These are phyloP conservation scores for Promerops cafer DNA, from an alignment of 2,113 vertebrate species.

Conservation along the genomic window DNA sequence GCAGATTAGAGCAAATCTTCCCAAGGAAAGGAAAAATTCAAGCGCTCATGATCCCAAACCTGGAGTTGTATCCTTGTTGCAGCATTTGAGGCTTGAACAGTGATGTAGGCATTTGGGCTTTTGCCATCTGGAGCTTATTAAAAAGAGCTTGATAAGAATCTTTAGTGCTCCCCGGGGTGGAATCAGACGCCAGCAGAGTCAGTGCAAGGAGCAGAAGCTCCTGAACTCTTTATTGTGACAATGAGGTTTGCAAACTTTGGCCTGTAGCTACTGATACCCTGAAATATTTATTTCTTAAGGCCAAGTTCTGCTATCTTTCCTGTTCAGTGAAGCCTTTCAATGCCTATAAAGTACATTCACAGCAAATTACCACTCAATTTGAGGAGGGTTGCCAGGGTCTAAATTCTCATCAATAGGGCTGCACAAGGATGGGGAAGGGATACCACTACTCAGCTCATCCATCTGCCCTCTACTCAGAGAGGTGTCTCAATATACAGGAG, in stretches of 20 bases:
- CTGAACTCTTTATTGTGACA: conserved; percentile 47
- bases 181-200: conserved; percentile 38
- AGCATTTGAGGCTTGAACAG: conserved; percentile 13
- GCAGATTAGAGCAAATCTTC: not conserved
- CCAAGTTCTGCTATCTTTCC: conserved; percentile 17
- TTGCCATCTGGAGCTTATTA: conserved; percentile 58
- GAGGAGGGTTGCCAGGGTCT: not conserved
- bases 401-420: not conserved
- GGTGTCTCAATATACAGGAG: not conserved
- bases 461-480: not conserved
- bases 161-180: conserved; percentile 45
- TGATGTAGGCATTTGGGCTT: conserved; percentile 47
- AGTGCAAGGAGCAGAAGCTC: conserved; percentile 52
- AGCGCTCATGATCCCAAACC: not conserved
- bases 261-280: conserved; percentile 47
- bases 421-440: not conserved
- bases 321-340: not conserved
- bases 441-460: not conserved
- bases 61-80: not conserved
- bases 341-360: not conserved
- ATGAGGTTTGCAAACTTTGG: conserved; percentile 44
- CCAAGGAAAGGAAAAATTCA: not conserved
- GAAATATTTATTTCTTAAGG: conserved; percentile 56
- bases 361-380: not conserved
- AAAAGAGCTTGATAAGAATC: conserved; percentile 61